Percentiles rank a stretch among this genome's conserved stretches.
Evolutionary conservation across 2,888 invertebrate genomes (phyloP).

Genomic region (Drosophila demipolita): DNA sequence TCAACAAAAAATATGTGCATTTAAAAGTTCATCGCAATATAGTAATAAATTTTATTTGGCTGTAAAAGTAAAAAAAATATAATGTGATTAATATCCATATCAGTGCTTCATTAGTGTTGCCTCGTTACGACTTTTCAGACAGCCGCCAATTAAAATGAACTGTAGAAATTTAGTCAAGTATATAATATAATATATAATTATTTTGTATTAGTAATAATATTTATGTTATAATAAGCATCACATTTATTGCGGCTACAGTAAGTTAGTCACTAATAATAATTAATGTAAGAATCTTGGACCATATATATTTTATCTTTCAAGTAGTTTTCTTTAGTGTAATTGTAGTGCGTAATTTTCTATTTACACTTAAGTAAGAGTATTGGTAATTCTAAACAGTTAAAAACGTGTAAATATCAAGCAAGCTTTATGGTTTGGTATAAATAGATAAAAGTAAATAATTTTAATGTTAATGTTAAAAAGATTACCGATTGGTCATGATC

Average conservation of each 20-base stretch:
- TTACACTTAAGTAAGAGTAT: background rate
- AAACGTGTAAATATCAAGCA: background rate
- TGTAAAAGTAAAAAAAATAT: conserved; percentile 42
- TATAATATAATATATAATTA: background rate
- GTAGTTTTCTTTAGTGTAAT: conserved; percentile 18
- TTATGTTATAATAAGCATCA: background rate
- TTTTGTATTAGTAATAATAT: background rate
- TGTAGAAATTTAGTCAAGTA: conserved; percentile 18
- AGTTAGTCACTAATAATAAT: conserved; percentile 2
- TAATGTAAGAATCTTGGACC: background rate
- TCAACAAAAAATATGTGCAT: conserved; percentile 3
- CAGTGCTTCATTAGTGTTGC: conserved; percentile 29
- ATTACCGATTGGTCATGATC: background rate
- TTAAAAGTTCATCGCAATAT: conserved; percentile 45
- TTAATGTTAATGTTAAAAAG: background rate
- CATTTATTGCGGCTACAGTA: background rate
- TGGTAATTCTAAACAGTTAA: too few species aligned
- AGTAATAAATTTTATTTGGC: conserved; percentile 18
- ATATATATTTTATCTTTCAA: conserved; percentile 36
- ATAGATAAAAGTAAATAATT: background rate
- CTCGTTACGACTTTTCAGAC: conserved; percentile 36
- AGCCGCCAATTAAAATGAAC: background rate
- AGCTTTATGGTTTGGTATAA: background rate
- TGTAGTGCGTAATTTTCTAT: background rate
- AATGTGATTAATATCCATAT: conserved; percentile 29